A percentile compares a stretch with the other conserved stretches of the same genome.
These are phyloP conservation scores for Cyanoramphus novaezelandiae DNA, from an alignment of 2,113 vertebrate genomes.

Conservation along the genomic window DNA sequence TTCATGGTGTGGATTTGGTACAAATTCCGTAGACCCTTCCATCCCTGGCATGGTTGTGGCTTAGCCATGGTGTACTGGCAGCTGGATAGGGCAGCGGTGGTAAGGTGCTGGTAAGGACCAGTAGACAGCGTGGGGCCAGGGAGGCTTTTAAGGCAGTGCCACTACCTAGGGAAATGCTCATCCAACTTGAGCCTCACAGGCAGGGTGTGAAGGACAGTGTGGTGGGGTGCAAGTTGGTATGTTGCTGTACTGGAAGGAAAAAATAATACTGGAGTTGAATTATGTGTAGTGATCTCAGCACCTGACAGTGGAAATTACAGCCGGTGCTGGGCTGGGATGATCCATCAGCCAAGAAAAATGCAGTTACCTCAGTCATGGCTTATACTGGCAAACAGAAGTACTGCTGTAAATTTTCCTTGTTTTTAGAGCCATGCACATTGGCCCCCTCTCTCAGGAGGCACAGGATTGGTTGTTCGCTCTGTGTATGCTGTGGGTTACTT, in stretches of 20 bases:
- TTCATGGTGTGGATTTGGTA: background rate
- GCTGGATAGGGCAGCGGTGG: fast-evolving
- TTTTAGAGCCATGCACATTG: background rate
- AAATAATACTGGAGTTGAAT: background rate
- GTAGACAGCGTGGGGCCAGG: background rate
- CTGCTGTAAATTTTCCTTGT: background rate
- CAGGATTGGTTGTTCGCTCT: background rate
- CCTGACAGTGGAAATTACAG: background rate
- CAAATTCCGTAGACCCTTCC: background rate
- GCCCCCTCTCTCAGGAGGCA: background rate
- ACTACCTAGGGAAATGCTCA: background rate
- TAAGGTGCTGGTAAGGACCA: background rate
- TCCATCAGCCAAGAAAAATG: background rate
- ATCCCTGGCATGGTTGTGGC: fast-evolving
- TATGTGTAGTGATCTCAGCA: background rate
- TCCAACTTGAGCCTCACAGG: background rate
- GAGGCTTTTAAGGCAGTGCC: background rate
- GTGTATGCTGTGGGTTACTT: background rate
- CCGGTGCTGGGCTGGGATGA: background rate
- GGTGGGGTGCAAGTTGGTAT: fast-evolving
- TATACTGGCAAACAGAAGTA: background rate
- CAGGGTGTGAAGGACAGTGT: background rate
- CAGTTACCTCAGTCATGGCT: background rate
- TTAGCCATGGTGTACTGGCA: fast-evolving
- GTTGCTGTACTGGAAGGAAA: background rate